Evolutionary conservation across 2,113 vertebrate genomes (phyloP), one percentile per base, ranked within the genome.

Genomic region (Pelodiscus sinensis): DNA sequence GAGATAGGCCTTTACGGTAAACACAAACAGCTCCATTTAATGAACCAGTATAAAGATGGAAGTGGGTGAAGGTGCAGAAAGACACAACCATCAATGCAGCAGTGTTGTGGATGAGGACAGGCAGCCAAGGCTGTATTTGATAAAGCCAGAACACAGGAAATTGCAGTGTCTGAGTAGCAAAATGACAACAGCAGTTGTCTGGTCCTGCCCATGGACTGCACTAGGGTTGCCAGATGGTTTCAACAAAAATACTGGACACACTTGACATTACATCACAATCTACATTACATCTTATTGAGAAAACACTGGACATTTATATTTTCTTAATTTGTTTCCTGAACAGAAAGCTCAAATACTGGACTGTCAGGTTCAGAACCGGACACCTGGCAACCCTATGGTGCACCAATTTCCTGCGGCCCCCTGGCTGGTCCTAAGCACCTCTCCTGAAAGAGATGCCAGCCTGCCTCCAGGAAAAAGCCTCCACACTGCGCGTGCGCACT

Each of bases 361-460:
- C 38, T 44, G 38, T 44, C 38, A 3, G 38, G 38, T 44, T 44
- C 38, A 44, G 5, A 44, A 44, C 38, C n/a, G n/a, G n/a, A n/a
- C n/a, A n/a, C n/a, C 38, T 44, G 38, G 38, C 38, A 44, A 44
- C 38, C 38, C 38, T 44, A 44, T 44, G 18, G 16, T 4, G n/a
- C 65, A 4, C 65, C 60, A 16, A 9, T 9, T 3, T 21, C 18
- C 31, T 18, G 31, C n/a, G 9, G 31, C 16, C 19, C 16, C 15
- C 31, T 10, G 4, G n/a, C 65, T 9, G 9, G 7, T 2, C 16
- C 65, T 16, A 35, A 21, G 65, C 65, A 1, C 2, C 31, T 3
- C 65, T 68, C 3, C n/a, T 35, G n/a, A 35, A 4, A 4, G 7
- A 16, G 29, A 8, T 7, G 29, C 13, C 27, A 16, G 14, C 62